These are phyloP conservation scores for Butorides virescens DNA, from an alignment of 2,113 vertebrate species.

Conservation along the genomic window DNA sequence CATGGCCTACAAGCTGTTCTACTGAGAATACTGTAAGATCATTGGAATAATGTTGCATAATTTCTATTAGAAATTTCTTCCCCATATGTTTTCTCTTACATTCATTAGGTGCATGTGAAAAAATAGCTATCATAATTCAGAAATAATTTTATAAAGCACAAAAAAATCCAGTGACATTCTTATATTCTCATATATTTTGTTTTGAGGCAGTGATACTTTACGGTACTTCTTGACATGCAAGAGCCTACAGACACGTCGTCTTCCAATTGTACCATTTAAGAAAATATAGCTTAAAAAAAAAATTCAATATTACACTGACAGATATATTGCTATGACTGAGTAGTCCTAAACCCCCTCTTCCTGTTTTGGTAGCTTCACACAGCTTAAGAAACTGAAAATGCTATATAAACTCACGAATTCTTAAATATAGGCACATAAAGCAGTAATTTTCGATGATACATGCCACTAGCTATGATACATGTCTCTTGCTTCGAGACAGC, in stretches of 20 bases:
- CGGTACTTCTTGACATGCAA: neutral
- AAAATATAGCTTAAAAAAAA: neutral
- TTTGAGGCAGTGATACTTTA: neutral
- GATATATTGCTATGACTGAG: neutral
- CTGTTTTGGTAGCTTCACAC: neutral
- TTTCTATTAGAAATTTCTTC: neutral
- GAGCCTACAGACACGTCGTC: neutral
- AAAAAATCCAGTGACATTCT: neutral
- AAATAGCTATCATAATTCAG: neutral
- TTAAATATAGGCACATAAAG: neutral
- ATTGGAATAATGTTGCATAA: neutral
- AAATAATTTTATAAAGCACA: neutral
- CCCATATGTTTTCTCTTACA: neutral
- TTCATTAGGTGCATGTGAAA: neutral
- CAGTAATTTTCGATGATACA: neutral
- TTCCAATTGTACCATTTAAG: neutral
- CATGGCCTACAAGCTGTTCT: neutral
- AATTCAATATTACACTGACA: neutral
- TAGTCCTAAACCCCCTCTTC: neutral
- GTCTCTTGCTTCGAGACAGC: neutral
- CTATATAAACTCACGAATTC: neutral
- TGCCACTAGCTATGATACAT: neutral
- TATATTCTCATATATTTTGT: neutral
- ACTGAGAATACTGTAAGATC: neutral
- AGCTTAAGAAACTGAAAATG: neutral